A percentile compares a stretch with the other conserved stretches of the same genome.
These are phyloP conservation scores for Catocala fraxini DNA, from an alignment of 2,888 invertebrate genomes.

Conservation along the genomic window DNA sequence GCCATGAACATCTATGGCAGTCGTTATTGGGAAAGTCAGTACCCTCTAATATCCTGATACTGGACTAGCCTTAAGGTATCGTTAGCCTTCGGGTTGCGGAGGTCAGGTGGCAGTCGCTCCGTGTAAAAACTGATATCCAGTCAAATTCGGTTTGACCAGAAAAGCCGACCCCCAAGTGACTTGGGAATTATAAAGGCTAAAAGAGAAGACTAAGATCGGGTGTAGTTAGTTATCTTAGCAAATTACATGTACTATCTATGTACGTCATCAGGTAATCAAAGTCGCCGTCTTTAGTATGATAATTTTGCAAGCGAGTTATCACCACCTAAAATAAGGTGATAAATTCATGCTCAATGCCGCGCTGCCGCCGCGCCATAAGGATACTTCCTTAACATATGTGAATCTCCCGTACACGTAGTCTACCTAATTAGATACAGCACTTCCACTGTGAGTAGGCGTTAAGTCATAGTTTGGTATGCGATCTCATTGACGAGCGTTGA, in stretches of 20 bases:
- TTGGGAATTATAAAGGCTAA: no score
- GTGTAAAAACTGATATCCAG: no score
- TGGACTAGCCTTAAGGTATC: no score
- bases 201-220: no score
- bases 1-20: no score
- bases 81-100: no score
- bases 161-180: no score
- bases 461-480: constrained; percentile 64
- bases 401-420: constrained; percentile 45
- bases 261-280: background rate
- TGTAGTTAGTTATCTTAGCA: no score
- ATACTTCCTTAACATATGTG: constrained; percentile 42
- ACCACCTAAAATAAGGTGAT: constrained; percentile 9
- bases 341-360: constrained; percentile 24
- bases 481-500: constrained; percentile 72
- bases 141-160: no score
- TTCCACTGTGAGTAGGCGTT: constrained; percentile 52
- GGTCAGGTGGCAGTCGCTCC: no score
- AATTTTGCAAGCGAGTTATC: constrained; percentile 13
- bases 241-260: background rate
- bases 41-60: no score
- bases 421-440: constrained; percentile 52
- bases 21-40: no score
- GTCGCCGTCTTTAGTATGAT: background rate
- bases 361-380: background rate